Evolutionary conservation across 2,113 vertebrate genomes (phyloP).

Genomic region (Halichoeres trimaculatus): DNA sequence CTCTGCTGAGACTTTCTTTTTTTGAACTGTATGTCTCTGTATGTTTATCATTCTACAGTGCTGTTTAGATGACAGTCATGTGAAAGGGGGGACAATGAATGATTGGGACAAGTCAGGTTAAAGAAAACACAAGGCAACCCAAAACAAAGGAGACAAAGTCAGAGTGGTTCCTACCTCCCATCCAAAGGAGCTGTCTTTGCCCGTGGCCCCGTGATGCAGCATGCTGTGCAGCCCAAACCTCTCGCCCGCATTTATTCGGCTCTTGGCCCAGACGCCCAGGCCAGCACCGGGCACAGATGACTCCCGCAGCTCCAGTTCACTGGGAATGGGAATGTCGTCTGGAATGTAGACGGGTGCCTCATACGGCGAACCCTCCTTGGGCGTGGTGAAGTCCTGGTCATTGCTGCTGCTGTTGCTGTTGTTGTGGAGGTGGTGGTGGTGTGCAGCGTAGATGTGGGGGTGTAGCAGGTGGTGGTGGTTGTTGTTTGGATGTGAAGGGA

Average conservation of each 20-base stretch:
- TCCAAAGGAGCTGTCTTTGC: conserved; percentile 92
- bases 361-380: conserved; percentile 98
- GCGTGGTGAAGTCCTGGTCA: conserved; percentile 95
- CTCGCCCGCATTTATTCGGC: conserved; percentile 88
- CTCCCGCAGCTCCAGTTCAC: conserved; percentile 96
- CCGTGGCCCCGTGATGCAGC: conserved; percentile 84
- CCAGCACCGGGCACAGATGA: conserved; percentile 96
- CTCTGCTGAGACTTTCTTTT: conserved; percentile 6
- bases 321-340: conserved; percentile 97
- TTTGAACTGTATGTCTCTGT: conserved; percentile 4
- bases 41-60: background rate
- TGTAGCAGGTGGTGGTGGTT: conserved; percentile 75
- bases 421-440: conserved; percentile 83
- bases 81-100: background rate
- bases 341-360: conserved; percentile 99
- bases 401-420: conserved; percentile 78
- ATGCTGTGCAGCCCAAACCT: conserved; percentile 90
- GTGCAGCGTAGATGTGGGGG: conserved; percentile 82
- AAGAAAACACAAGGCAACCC: background rate
- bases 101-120: background rate
- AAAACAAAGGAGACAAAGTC: conserved; percentile 17
- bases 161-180: conserved; percentile 92
- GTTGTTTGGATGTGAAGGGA: conserved; percentile 83
- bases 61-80: background rate
- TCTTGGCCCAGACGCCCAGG: conserved; percentile 96